Conservation (phyloP, 2,888 invertebrate species). For the Timandra comae region DNA sequence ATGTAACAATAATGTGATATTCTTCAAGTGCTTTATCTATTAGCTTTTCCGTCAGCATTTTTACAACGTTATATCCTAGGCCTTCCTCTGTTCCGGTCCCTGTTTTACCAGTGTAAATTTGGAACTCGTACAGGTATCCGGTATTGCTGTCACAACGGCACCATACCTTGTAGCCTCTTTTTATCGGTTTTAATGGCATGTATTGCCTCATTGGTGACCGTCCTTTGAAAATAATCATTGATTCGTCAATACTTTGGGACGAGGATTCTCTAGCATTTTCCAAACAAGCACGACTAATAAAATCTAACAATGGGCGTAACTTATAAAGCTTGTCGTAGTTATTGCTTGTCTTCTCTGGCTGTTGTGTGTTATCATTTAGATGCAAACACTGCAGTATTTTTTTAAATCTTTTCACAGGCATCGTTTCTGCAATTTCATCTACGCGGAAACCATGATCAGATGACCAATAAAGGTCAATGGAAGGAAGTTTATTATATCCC, state of each 20-base stretch:
- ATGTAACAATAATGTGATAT: slow-evolving; percentile 9
- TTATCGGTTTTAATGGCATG: slow-evolving; percentile 14
- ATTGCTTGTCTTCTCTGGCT: slow-evolving; percentile 3
- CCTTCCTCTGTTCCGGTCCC: slow-evolving; percentile 19
- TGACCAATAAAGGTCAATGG: slow-evolving; percentile 15
- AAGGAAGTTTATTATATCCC: slow-evolving; percentile 13
- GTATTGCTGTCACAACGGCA: slow-evolving; percentile 10
- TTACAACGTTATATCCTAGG: slow-evolving; percentile 24
- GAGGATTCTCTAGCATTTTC: slow-evolving; percentile 8
- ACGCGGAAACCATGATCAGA: slow-evolving; percentile 16
- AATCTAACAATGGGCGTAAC: slow-evolving; percentile 11
- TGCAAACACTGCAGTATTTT: slow-evolving; percentile 10
- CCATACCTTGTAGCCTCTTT: slow-evolving; percentile 16
- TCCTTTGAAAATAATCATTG: slow-evolving; percentile 18
- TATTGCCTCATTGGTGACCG: slow-evolving; percentile 15
- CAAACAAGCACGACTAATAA: slow-evolving; percentile 9
- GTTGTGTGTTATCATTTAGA: slow-evolving; percentile 11
- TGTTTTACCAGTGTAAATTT: slow-evolving; percentile 13
- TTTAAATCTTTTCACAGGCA: slow-evolving; percentile 14
- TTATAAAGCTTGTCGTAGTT: slow-evolving; percentile 4
- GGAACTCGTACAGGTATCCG: slow-evolving; percentile 12
- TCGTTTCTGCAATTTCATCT: slow-evolving; percentile 9
- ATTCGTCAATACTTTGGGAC: slow-evolving; percentile 15
- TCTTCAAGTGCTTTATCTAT: slow-evolving; percentile 5
- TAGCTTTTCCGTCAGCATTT: slow-evolving; percentile 13